Evolutionary conservation across 2,113 vertebrate species (phyloP).

Genomic region (Stegastes partitus): DNA sequence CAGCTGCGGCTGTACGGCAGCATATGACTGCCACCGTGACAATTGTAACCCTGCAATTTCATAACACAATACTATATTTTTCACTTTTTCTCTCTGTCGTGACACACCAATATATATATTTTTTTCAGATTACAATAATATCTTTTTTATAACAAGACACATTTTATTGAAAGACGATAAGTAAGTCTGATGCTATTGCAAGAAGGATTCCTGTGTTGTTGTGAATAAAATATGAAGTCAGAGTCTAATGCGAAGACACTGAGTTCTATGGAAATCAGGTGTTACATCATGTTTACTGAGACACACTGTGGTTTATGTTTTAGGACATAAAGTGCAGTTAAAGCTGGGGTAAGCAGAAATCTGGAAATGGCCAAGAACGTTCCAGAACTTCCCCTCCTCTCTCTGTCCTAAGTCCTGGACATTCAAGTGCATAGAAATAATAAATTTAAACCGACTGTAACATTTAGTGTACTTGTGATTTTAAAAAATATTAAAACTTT

Average conservation of each 20-base stretch:
- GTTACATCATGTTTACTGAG: neutral
- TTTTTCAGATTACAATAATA: too few species aligned
- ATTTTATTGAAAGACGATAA: slow-evolving; percentile 4
- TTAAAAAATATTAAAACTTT: too few species aligned
- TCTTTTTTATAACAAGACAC: neutral
- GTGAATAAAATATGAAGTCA: slow-evolving; percentile 10
- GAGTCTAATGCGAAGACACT: neutral
- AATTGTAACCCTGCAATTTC: neutral
- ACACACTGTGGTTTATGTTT: neutral
- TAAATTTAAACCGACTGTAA: too few species aligned
- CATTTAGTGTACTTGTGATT: too few species aligned
- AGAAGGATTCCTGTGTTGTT: neutral
- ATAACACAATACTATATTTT: neutral
- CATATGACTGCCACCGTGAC: slow-evolving; percentile 13
- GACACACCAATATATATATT: neutral
- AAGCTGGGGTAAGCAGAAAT: neutral
- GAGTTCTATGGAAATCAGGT: slow-evolving; percentile 13
- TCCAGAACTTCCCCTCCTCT: too few species aligned
- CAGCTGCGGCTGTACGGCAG: slow-evolving; percentile 22
- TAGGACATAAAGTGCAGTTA: neutral
- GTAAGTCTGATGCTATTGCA: slow-evolving; percentile 1
- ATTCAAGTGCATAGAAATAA: too few species aligned
- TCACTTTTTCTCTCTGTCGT: neutral
- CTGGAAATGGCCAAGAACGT: too few species aligned
- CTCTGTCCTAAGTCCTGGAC: too few species aligned